These are phyloP conservation scores for Temnothorax longispinosus DNA, from an alignment of 1,140 invertebrate genomes.

Conservation along the genomic window DNA sequence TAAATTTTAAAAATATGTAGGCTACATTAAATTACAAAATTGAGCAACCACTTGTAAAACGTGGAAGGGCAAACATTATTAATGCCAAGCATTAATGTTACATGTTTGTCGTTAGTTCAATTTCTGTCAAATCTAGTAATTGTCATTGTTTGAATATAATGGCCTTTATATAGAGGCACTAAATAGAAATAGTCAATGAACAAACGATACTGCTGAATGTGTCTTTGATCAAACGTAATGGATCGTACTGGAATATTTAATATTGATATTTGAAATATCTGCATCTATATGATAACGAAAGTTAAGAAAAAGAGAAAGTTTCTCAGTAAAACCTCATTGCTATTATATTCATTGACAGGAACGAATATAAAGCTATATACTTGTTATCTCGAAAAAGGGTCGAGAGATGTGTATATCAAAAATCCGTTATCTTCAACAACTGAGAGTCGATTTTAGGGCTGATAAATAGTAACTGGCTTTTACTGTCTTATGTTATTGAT, in stretches of 20 bases:
- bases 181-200: not conserved
- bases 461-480: slow-evolving; percentile 14
- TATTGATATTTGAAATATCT: slow-evolving; percentile 9
- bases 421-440: not conserved
- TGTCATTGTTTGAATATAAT: slow-evolving; percentile 8
- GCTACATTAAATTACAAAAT: slow-evolving; percentile 2
- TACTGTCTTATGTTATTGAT: not conserved
- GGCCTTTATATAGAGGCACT: not conserved
- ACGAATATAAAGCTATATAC: not conserved
- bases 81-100: slow-evolving; percentile 16
- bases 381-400: not conserved
- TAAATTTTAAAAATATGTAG: not conserved
- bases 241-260: not conserved
- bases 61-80: slow-evolving; percentile 2
- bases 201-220: slow-evolving; percentile 9
- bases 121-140: slow-evolving; percentile 4
- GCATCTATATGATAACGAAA: not conserved
- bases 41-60: not conserved
- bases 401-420: not conserved
- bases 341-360: not conserved
- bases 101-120: not conserved
- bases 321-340: slow-evolving; percentile 6
- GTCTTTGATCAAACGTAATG: slow-evolving; percentile 22
- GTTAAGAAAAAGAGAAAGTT: slow-evolving; percentile 20
- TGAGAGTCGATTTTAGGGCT: not conserved